Base-by-base conservation (phyloP, 2,888 invertebrate species). In the Shargacucullia verbasci region DNA sequence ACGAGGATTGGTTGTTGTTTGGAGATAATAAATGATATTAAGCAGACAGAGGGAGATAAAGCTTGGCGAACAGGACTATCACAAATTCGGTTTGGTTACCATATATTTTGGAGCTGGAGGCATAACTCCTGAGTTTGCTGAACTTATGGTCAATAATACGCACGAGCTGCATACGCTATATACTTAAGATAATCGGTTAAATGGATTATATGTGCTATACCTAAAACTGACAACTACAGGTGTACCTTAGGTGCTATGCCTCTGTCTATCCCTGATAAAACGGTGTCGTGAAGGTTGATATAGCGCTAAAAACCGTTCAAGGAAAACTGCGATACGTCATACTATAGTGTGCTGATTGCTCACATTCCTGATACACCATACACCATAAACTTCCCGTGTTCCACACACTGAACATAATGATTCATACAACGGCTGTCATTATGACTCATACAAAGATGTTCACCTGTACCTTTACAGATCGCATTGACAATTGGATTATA, bases 321-420 rank as follows among this genome's bases (percentile, higher is more conserved):
- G 66, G 56, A 61, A 59, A 43, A 47, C 43, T 54, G 27, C 40
- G 38, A 38, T 70, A 61, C 76, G 70, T 76, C 76, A 74, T 69
- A 0, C 48, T 37, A 53, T 60, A 59, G 20, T 20, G 48, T 47
- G 76, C 76, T 70, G 70, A 78, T 66, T 59, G 64, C 61, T 59
- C 72, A 64, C 72, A 80, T 80, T 81, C 82, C 73, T 73, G 64
- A 63, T 60, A 46, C 63, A 73, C 76, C 72, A 66, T 71, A 63
- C 66, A 74, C 76, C 75, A 71, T 72, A 65, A 67, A 79, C 75
- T 84, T 82, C 81, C 82, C 82, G 81, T 85, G 76, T 73, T 73
- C 76, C 74, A 75, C 77, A 79, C 76, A 54, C 65, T 77, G 79
- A 79, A 79, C 80, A 80, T 59, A 47, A 68, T 85, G 82, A 85